Evolutionary conservation across 1,140 invertebrate species (phyloP).

Genomic region (Pollicipes pollicipes): DNA sequence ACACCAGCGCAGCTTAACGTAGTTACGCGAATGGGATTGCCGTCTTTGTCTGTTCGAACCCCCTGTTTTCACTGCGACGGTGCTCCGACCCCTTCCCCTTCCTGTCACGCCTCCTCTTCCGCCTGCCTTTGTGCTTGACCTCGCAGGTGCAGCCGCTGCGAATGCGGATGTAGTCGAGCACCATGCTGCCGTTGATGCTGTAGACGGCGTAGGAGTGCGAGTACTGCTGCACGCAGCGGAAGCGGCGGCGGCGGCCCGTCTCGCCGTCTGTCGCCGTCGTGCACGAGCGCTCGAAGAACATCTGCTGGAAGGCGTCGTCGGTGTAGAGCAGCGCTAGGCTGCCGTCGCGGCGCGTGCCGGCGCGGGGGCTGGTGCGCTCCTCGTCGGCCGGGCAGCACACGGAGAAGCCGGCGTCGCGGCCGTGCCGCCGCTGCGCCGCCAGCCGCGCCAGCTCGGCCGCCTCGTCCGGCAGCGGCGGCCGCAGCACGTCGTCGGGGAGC

Average conservation of each 20-base stretch:
- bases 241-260: not conserved
- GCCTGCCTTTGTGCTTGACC: not conserved
- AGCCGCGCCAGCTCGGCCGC: not conserved
- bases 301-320: not conserved
- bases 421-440: not conserved
- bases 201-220: not conserved
- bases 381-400: not conserved
- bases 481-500: too few species aligned
- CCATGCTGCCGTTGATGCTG: not conserved
- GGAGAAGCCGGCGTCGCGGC: not conserved
- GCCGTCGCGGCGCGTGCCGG: not conserved
- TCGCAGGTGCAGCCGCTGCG: not conserved
- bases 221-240: not conserved
- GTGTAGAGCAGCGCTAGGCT: not conserved
- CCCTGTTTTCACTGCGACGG: too few species aligned
- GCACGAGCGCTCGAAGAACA: not conserved
- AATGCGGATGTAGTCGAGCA: not conserved
- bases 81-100: too few species aligned
- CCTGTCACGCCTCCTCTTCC: not conserved
- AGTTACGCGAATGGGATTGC: too few species aligned
- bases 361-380: not conserved
- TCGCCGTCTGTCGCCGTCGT: not conserved
- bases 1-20: too few species aligned
- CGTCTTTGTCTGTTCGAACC: too few species aligned
- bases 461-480: not conserved